Evolutionary conservation across 2,888 invertebrate species (phyloP).

Genomic region (Lasioglossum marginatum): DNA sequence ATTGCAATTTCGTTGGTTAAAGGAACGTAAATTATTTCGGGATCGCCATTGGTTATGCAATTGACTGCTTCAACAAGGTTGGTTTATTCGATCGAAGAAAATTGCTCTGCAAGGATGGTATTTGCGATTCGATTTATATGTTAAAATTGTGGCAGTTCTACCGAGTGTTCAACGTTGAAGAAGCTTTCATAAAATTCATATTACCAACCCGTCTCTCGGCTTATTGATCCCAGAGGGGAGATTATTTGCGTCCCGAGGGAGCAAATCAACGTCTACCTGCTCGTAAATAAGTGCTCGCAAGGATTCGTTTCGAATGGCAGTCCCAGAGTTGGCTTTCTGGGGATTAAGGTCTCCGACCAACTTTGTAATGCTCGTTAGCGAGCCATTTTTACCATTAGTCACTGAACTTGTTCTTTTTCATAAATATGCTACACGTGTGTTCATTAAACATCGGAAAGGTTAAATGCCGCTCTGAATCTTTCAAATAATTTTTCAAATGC

Average conservation of each 20-base stretch:
- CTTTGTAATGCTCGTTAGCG: constrained; percentile 30
- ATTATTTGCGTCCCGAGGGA: constrained; percentile 60
- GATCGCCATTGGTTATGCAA: neutral
- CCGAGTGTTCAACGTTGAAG: neutral
- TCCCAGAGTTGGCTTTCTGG: constrained; percentile 21
- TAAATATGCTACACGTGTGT: neutral
- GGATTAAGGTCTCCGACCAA: constrained; percentile 53
- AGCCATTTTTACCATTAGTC: neutral
- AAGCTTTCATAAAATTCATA: neutral
- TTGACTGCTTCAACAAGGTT: neutral
- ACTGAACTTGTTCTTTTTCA: neutral
- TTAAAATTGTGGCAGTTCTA: neutral
- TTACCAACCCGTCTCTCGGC: constrained; percentile 4
- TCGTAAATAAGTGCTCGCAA: constrained; percentile 32
- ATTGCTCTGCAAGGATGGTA: neutral
- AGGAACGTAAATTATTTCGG: neutral
- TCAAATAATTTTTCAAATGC: neutral
- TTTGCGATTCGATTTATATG: neutral
- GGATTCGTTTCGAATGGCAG: constrained; percentile 44
- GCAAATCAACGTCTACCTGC: constrained; percentile 49
- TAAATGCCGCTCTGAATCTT: neutral
- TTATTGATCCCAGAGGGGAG: constrained; percentile 36
- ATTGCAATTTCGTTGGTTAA: neutral
- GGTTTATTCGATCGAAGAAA: neutral
- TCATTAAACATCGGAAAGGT: neutral